Percentiles rank a stretch among this genome's conserved stretches.
Evolutionary conservation across 2,797 vertebrate species (phyloP).

Genomic region (Urosaurus nigricauda): DNA sequence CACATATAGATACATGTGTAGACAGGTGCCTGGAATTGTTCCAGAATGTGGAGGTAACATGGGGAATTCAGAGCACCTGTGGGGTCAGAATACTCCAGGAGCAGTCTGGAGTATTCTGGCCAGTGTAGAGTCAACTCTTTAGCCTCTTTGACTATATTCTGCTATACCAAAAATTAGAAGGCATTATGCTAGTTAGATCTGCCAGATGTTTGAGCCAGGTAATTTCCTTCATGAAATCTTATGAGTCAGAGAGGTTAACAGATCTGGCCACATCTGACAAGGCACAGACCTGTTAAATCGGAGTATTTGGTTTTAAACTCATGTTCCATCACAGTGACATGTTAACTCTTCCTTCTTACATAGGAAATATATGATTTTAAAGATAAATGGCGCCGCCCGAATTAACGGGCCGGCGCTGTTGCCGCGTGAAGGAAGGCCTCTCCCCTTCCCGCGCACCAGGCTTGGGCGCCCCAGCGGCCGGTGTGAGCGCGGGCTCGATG

Average conservation of each 20-base stretch:
- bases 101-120: too few species aligned
- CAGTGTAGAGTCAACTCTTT: neutral
- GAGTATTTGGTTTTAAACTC: neutral
- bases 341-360: neutral
- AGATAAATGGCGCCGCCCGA: too few species aligned
- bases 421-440: too few species aligned
- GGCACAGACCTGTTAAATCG: neutral
- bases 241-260: neutral
- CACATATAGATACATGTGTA: too few species aligned
- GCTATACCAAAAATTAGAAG: neutral
- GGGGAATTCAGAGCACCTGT: too few species aligned
- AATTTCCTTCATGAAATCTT: neutral
- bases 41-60: too few species aligned
- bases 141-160: neutral
- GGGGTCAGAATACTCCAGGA: too few species aligned
- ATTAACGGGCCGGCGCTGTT: too few species aligned
- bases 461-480: too few species aligned
- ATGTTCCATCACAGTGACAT: constrained; percentile 1
- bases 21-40: too few species aligned
- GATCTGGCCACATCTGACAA: neutral
- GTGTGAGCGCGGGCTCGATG: too few species aligned
- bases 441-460: too few species aligned
- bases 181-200: neutral
- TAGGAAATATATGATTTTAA: neutral
- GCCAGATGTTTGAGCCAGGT: neutral